Evolutionary conservation across 2,113 vertebrate genomes (phyloP).

Genomic region (Sminthopsis crassicaudata): DNA sequence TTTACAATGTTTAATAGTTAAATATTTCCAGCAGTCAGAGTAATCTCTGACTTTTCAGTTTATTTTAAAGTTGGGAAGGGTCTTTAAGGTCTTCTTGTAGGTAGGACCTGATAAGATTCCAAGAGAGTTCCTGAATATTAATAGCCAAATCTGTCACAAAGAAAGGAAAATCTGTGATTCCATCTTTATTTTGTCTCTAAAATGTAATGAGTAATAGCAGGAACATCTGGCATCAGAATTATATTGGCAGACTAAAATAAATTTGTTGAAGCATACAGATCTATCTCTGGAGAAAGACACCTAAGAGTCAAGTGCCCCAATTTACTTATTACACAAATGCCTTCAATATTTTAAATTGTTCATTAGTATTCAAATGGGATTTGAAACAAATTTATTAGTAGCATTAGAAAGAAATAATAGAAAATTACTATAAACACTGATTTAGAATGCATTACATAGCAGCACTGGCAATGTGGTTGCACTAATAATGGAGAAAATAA

Average conservation of each 20-base stretch:
- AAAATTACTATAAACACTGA: slow-evolving; percentile 38
- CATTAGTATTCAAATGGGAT: slow-evolving; percentile 57
- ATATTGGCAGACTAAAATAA: slow-evolving; percentile 52
- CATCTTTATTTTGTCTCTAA: slow-evolving; percentile 46
- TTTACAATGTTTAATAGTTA: slow-evolving; percentile 15
- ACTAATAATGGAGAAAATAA: slow-evolving; percentile 36
- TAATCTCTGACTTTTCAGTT: not conserved
- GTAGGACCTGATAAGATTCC: slow-evolving; percentile 32
- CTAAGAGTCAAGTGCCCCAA: slow-evolving; percentile 25
- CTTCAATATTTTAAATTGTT: slow-evolving; percentile 59
- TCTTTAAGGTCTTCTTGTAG: slow-evolving; percentile 55
- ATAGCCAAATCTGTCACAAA: slow-evolving; percentile 47
- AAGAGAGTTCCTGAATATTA: slow-evolving; percentile 40
- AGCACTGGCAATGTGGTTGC: slow-evolving; percentile 4
- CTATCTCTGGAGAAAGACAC: slow-evolving; percentile 23
- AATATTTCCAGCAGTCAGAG: slow-evolving; percentile 25
- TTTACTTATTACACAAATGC: slow-evolving; percentile 54
- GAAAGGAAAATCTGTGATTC: slow-evolving; percentile 49
- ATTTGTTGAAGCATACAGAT: slow-evolving; percentile 53
- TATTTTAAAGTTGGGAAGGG: slow-evolving; percentile 17
- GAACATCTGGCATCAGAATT: slow-evolving; percentile 57
- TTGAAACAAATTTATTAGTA: slow-evolving; percentile 64
- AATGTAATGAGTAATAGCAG: slow-evolving; percentile 58
- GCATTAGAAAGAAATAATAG: slow-evolving; percentile 48
- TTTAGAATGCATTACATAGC: slow-evolving; percentile 49